Evolutionary conservation across 2,888 invertebrate genomes (phyloP), one percentile per base, ranked within the genome.

Genomic region (Saturnia japonica): DNA sequence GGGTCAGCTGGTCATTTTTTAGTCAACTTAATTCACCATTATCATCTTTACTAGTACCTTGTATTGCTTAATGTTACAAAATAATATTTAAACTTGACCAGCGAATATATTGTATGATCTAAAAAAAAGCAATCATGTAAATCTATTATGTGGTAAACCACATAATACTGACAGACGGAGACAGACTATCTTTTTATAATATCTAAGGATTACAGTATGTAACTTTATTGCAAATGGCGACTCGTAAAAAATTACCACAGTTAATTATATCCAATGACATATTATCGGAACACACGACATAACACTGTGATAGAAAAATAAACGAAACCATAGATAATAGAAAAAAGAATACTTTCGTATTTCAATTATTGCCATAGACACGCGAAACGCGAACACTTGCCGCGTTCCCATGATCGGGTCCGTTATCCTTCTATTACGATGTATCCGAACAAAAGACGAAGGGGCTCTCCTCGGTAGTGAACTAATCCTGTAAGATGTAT

Each of bases 341-440:
- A 81, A 84, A 84, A 82, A 80, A 72, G 70, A 54, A 54, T 22
- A 54, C 54, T 54, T 22, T 54, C 54, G 54, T 82, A 86, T 88
- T 89, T 88, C 92, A 91, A 92, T 92, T 90, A 92, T 91, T 87
- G 86, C 85, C 70, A 72, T 68, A 75, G 77, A 80, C 91, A 91
- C 92, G 92, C 92, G 86, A 91, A 77, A 76, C 73, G 57, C 28
- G 51, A 73, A 80, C 91, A 93, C 84, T 88, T 90, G 91, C 67
- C 78, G 74, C 72, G 73, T 91, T 93, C 93, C 89, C 93, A 92
- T 90, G 85, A 87, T 88, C 86, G 74, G 75, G 75, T 75, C 77
- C 69, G 64, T 43, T 34, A 40, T 40, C 64, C 64, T 64, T 34
- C 19, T 64, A 40, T 64, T 34, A 19, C 64, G 8, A 25, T n/a